Evolutionary conservation across 2,888 invertebrate genomes (phyloP), one percentile per base, ranked within the genome.

Genomic region (Drosophila merina): DNA sequence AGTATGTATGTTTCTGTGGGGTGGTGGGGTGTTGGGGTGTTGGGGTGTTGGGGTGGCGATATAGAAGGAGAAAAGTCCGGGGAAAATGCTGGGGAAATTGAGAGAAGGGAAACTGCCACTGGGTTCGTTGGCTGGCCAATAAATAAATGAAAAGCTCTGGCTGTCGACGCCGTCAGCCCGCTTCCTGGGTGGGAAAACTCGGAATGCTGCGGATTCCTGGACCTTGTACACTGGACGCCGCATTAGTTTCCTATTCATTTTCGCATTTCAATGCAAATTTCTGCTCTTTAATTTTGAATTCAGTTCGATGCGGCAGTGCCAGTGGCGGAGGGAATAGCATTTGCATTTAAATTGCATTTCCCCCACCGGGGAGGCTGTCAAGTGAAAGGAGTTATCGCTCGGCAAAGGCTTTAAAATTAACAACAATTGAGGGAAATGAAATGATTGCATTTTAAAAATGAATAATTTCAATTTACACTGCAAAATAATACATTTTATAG

Each of bases 301-400:
- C 79, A 73, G 74, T 74, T 74, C 81, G 62, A 76, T 77, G 76
- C 62, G 51, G 50, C 40, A 14, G 14, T 63, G 44, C 57, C 57
- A 42, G 12, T n/a, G 54, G 48, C 74, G 4, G 36, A 4, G 36
- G 60, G 60, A 33, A 14, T n/a, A 55, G 52, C 74, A 82, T 84
- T 83, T 83, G 82, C 82, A 83, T 83, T 72, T 82, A 83, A 79
- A 83, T 83, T 83, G 82, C 79, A 83, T 79, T 83, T 74, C 44
- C 26, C 31, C 9, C 49, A 25, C 48, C 38, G 31, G 40, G 33
- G 26, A 20, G 49, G 38, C 7, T 44, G 44, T 20, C 9, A 31
- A 7, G 30, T 5, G 7, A n/a, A 4, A 6, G 5, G 12, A 49
- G 20, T 38, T 20, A 5, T 8, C 49, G 5, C 7, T 0, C 12